Conservation (phyloP, 2,797 vertebrate species). For the Acipenser ruthenus region DNA sequence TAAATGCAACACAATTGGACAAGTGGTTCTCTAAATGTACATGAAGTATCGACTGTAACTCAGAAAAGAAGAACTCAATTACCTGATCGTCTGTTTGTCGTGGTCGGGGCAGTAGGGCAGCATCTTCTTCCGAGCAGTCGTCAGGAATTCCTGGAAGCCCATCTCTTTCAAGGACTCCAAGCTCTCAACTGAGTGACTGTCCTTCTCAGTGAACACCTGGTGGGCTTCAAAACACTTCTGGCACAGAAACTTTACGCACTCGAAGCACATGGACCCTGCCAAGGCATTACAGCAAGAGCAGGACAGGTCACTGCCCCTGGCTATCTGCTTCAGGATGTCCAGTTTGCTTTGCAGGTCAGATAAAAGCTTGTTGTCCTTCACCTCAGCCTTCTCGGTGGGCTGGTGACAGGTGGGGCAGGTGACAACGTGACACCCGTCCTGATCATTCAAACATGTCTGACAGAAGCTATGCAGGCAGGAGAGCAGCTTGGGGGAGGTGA, state of each 20-base stretch:
- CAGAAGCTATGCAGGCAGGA: constrained; percentile 10
- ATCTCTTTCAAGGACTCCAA: too few species aligned
- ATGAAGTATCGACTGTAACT: too few species aligned
- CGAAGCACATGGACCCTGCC: too few species aligned
- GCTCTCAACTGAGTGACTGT: too few species aligned
- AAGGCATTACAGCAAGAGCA: too few species aligned
- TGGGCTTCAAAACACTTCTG: too few species aligned
- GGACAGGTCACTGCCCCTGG: background rate
- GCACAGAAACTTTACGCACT: too few species aligned
- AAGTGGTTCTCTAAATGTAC: too few species aligned
- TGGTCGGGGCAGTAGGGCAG: background rate
- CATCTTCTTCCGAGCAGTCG: background rate
- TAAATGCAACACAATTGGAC: too few species aligned
- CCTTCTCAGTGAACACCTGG: too few species aligned
- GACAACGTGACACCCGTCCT: background rate
- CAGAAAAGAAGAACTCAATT: background rate
- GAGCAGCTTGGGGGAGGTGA: constrained; percentile 8
- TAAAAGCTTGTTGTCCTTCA: background rate
- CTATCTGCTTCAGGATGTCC: background rate
- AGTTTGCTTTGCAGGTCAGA: background rate
- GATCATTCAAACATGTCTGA: background rate
- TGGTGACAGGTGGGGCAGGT: background rate
- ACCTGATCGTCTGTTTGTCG: background rate
- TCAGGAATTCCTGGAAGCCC: too few species aligned
- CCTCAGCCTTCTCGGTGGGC: background rate